Conservation (phyloP, 2,797 vertebrate species). For the Cossypha polioptera region DNA sequence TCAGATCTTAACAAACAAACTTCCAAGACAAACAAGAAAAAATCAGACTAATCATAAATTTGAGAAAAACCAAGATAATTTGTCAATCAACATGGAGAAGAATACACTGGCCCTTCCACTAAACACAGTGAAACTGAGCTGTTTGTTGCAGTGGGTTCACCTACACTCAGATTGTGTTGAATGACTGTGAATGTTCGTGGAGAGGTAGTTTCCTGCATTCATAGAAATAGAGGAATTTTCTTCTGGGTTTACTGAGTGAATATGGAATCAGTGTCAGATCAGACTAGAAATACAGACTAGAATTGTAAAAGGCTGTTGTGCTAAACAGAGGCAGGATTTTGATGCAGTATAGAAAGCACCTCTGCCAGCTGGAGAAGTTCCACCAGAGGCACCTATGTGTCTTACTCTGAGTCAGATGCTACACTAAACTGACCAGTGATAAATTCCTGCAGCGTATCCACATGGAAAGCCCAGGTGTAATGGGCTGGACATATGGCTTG, state of each 20-base stretch:
- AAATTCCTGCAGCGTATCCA: conserved; percentile 34
- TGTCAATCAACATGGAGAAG: neutral
- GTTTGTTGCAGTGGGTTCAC: neutral
- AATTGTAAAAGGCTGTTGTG: neutral
- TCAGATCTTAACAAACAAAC: neutral
- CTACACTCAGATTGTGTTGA: neutral
- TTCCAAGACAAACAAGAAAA: neutral
- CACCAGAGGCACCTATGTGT: conserved; percentile 37
- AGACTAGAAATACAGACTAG: neutral
- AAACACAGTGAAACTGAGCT: neutral
- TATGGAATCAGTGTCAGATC: neutral
- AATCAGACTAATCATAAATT: neutral
- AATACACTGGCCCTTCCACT: neutral
- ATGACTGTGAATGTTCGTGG: neutral
- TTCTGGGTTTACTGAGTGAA: neutral
- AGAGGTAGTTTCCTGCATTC: neutral
- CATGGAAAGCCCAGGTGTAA: conserved; percentile 57
- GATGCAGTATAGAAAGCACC: neutral
- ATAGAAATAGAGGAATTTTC: neutral
- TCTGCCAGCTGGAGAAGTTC: conserved; percentile 59
- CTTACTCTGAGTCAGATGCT: conserved; percentile 50
- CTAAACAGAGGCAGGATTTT: conserved; percentile 5
- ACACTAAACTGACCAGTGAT: conserved; percentile 46
- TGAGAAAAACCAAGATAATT: neutral
- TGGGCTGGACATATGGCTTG: conserved; percentile 59